phyloP scores from a whole-genome alignment of 1,140 invertebrate genomes.

The Drosophila burlai region DNA sequence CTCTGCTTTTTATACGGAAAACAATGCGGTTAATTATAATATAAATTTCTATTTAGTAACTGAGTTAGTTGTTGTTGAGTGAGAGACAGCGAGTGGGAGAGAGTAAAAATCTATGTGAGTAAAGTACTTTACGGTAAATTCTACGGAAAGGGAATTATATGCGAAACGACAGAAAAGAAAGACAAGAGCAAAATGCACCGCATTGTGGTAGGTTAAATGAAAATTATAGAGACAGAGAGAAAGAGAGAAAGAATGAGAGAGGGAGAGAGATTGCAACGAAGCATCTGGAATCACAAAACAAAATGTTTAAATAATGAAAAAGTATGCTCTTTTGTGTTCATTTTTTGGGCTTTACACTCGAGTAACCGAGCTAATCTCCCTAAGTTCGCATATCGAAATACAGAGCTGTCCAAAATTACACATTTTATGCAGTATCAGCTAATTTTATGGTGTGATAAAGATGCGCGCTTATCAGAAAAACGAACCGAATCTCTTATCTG shows the following conservation, averaged over 20 bases:
- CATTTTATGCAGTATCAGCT: slow-evolving; percentile 29
- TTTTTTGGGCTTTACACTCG: slow-evolving; percentile 7
- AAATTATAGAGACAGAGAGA: slow-evolving; percentile 7
- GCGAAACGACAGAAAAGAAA: slow-evolving; percentile 11
- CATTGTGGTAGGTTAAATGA: slow-evolving; percentile 37
- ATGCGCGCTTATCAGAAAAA: slow-evolving; percentile 46
- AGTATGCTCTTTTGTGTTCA: neutral
- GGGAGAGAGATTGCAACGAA: slow-evolving; percentile 23
- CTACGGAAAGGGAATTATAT: slow-evolving; percentile 33
- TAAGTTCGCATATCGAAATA: slow-evolving; percentile 2
- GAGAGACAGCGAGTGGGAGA: slow-evolving; percentile 35
- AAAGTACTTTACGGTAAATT: slow-evolving; percentile 59
- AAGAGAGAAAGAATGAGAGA: neutral
- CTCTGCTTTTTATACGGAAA: slow-evolving; percentile 49
- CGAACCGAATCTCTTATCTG: slow-evolving; percentile 48
- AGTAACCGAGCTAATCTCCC: slow-evolving; percentile 8
- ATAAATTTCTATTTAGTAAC: slow-evolving; percentile 32
- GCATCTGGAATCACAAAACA: slow-evolving; percentile 29
- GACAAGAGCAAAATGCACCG: slow-evolving; percentile 18
- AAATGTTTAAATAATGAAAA: slow-evolving; percentile 19
- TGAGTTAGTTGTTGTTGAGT: slow-evolving; percentile 44
- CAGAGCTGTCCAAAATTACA: slow-evolving; percentile 15
- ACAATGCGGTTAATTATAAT: slow-evolving; percentile 57
- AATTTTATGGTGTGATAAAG: slow-evolving; percentile 39
- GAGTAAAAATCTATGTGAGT: slow-evolving; percentile 49